Base-by-base conservation (phyloP, 2,888 invertebrate species). In the Eulithis prunata region DNA sequence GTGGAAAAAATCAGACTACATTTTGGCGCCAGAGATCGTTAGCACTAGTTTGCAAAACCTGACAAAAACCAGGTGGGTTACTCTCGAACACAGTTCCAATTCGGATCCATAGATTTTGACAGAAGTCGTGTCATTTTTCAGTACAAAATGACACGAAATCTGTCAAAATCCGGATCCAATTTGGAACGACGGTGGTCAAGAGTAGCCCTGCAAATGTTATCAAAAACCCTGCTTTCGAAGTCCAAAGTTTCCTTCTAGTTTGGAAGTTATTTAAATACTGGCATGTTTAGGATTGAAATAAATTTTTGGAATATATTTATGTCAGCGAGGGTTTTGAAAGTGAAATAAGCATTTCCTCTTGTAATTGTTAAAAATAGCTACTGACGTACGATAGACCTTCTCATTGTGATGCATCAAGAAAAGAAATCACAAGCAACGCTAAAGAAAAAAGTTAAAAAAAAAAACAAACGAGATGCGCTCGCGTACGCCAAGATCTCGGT, bases 401-500 rank as follows among this genome's bases (percentile, higher is more conserved):
- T 90, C 89, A 89, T 89, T 91, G 90, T 89, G 90, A 92, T 89
- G 90, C 90, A 90, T 90, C 89, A 75, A 84, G 85, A 86, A 88
- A 90, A 90, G 89, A 83, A 91, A 91, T 91, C 92, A 89, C 88
- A 85, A 82, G 85, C 85, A 84, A 86, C 78, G 82, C 47, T 81
- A 81, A 85, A 85, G 84, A 86, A 84, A 80, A 83, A 81, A 78
- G 74, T 81, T 32, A 32, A 80, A 80, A 78, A 81, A 84, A 85
- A 86, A 86, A 81, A 72, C 73, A 85, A 86, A 84, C 86, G 82
- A 86, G 88, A 89, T 88, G 87, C 88, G 88, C 78, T 85, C 87
- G 88, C 88, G 90, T 91, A 90, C 89, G 85, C 89, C 76, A 84
- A 90, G 91, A 93, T 93, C 92, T 92, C 92, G 92, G 91, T 91